Base-by-base conservation (phyloP, 2,797 vertebrate species). In the Acipenser ruthenus region DNA sequence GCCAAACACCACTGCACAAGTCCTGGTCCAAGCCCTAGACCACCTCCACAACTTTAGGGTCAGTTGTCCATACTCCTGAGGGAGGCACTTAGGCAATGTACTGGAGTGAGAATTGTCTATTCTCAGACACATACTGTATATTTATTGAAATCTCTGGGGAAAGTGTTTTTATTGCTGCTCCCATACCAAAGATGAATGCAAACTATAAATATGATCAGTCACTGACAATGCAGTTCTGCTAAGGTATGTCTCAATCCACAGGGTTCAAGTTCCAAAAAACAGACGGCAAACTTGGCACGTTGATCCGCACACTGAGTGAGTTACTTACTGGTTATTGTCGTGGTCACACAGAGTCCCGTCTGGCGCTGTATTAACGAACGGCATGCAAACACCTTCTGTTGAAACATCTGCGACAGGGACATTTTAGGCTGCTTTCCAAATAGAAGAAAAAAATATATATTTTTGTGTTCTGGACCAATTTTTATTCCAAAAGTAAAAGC, bases 321-420 rank as follows among this genome's bases (percentile, higher is more conserved):
- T 98, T 99, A 97, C 92, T 98, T 97, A 98, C 93, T 95, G 95
- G 93, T 96, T 95, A 97, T 92, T 93, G 92, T 91, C 82, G 93
- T 94, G 95, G 94, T 95, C 95, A 93, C 91, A 93, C 95, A 91
- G 95, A 90, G 95, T 94, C 93, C 96, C 96, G 92, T 98, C 95
- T 97, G 96, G 94, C 84, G 85, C 78, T 78, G 89, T 92, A 95
- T 94, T 96, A 95, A 94, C 87, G 93, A 96, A 95, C 94, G 94
- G 94, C 95, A 95, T 93, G 96, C 92, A 92, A 95, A 94, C 93
- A 95, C 96, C 96, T 98, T 98, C 96, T 99, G 96, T 94, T 94
- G 90, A 90, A 97, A 98, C 96, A 98, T 95, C 95, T 98, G 96
- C 86, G 93, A 94, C 93, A 91, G 91, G 88, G 91, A 94, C 91